Evolutionary conservation across 2,113 vertebrate genomes (phyloP).

Genomic region (human (Homo sapiens)): GRCh38 chr6:167407501-167408000

Average conservation of each 20-base stretch:
- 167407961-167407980: background rate
- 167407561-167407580: background rate
- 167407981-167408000: rapidly evolving
- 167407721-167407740: background rate
- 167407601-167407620: rapidly evolving
- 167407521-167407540: background rate
- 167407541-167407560: background rate
- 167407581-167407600: background rate
- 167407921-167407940: background rate
- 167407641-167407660: rapidly evolving
- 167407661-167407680: background rate
- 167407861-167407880: background rate
- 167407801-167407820: background rate
- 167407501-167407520: background rate
- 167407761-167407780: background rate
- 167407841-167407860: background rate
- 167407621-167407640: too few species aligned
- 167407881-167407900: background rate
- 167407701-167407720: rapidly evolving
- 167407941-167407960: too few species aligned
- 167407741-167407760: background rate
- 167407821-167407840: background rate
- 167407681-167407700: background rate
- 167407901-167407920: background rate
- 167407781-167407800: background rate